Base-by-base conservation (phyloP, 2,888 invertebrate species). In the Synanthedon tipuliformis region DNA sequence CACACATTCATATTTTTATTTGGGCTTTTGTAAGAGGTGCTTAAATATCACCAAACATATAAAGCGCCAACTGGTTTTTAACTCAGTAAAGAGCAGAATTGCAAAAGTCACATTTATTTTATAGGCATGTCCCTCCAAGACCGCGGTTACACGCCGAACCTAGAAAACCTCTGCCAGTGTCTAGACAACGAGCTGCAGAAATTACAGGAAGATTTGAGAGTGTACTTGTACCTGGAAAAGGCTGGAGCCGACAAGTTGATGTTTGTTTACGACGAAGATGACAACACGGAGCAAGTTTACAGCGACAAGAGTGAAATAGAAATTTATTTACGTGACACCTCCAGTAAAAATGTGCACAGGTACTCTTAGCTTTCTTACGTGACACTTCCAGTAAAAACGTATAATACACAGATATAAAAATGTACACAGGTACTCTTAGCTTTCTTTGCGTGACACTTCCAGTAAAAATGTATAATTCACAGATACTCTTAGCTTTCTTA, bases 111-210 rank as follows among this genome's bases (percentile, higher is more conserved):
- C 34, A 34, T 34, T 10, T 34, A 10, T 34, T 64, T 59, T n/a
- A 1, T 50, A 88, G 88, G 84, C 1, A 88, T 94, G 75, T 83
- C 92, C 0, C 93, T 94, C 88, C 95, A 95, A 82, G 92, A 94
- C 3, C 91, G 91, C 61, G 96, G 96, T 1, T 94, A 91, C 75
- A 93, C 94, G 0, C 90, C 90, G 0, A 90, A 90, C 18, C 82
- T 95, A 48, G 92, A 94, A 50, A 89, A 90, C 66, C 87, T 95
- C 1, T 94, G 94, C 61, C 78, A 89, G 51, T 83, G 83, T 59
- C 80, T 94, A 41, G 93, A 95, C 63, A 69, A 74, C 1, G 90
- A 89, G 59, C 76, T 93, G 49, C 87, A 89, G 50, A 88, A 86
- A 51, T 83, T 95, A 53, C 84, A 94, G 15, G 88, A 90, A 53